These are phyloP conservation scores for Empis livida DNA, from an alignment of 2,888 invertebrate genomes.

Conservation along the genomic window DNA sequence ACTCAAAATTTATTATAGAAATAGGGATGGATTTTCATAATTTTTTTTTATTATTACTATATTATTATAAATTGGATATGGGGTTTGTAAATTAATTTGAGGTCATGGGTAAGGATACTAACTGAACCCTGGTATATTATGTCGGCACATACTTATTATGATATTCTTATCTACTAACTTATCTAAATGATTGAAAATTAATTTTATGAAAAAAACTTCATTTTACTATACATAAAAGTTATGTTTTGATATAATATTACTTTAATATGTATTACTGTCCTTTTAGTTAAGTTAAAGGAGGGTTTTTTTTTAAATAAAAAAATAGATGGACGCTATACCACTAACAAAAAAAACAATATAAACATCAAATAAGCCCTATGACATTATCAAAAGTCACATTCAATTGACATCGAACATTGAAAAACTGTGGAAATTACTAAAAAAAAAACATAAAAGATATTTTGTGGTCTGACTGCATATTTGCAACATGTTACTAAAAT, in stretches of 20 bases:
- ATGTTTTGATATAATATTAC: neutral
- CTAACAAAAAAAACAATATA: neutral
- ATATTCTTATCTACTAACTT: too few species aligned
- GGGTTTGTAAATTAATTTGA: neutral
- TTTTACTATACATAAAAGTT: too few species aligned
- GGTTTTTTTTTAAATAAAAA: too few species aligned
- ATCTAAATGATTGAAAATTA: too few species aligned
- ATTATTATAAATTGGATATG: too few species aligned
- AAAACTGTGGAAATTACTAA: conserved; percentile 9
- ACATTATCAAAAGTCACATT: conserved; percentile 10
- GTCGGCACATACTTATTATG: too few species aligned
- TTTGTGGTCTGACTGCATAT: neutral
- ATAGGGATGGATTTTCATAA: too few species aligned
- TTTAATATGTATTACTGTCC: neutral
- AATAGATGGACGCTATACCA: too few species aligned
- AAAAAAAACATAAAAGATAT: conserved; percentile 1
- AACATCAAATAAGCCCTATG: neutral
- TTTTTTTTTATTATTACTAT: too few species aligned
- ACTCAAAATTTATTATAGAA: too few species aligned
- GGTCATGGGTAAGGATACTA: neutral
- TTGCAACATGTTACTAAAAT: conserved; percentile 5
- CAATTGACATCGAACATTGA: conserved; percentile 10
- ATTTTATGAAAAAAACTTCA: too few species aligned
- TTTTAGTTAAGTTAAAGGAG: too few species aligned
- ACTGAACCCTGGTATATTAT: neutral